phyloP scores from a whole-genome alignment of 2,888 invertebrate species.

The Trichacis sp. region DNA sequence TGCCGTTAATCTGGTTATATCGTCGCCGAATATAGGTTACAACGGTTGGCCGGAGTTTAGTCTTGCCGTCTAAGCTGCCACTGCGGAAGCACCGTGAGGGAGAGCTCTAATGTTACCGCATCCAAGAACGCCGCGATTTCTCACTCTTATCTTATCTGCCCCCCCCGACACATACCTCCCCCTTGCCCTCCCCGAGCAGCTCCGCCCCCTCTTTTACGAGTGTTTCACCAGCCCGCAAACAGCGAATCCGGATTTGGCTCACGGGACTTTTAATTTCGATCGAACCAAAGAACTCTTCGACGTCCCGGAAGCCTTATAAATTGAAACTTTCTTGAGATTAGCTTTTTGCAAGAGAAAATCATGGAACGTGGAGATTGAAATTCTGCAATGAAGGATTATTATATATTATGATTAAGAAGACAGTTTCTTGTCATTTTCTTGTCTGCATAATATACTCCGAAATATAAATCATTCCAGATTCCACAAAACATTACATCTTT shows the following conservation, averaged over 20 bases:
- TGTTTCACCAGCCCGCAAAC: slow-evolving; percentile 19
- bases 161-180: slow-evolving; percentile 29
- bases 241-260: slow-evolving; percentile 54
- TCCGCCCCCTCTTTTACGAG: slow-evolving; percentile 21
- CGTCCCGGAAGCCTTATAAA: background rate
- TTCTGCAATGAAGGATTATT: too few species aligned
- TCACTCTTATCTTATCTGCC: slow-evolving; percentile 65
- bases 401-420: too few species aligned
- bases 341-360: too few species aligned
- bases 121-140: slow-evolving; percentile 63
- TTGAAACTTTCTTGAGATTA: background rate
- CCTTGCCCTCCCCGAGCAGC: slow-evolving; percentile 20
- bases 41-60: slow-evolving; percentile 23
- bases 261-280: slow-evolving; percentile 58
- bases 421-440: too few species aligned
- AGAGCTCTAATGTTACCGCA: slow-evolving; percentile 59
- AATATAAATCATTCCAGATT: too few species aligned
- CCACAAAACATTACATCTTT: too few species aligned
- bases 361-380: too few species aligned
- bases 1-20: slow-evolving; percentile 49
- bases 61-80: slow-evolving; percentile 21
- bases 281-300: slow-evolving; percentile 37
- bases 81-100: slow-evolving; percentile 24
- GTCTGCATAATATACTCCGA: too few species aligned
- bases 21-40: slow-evolving; percentile 42